Evolutionary conservation across 2,113 vertebrate genomes (phyloP), one percentile per base, ranked within the genome.

Genomic region (Cervus canadensis): DNA sequence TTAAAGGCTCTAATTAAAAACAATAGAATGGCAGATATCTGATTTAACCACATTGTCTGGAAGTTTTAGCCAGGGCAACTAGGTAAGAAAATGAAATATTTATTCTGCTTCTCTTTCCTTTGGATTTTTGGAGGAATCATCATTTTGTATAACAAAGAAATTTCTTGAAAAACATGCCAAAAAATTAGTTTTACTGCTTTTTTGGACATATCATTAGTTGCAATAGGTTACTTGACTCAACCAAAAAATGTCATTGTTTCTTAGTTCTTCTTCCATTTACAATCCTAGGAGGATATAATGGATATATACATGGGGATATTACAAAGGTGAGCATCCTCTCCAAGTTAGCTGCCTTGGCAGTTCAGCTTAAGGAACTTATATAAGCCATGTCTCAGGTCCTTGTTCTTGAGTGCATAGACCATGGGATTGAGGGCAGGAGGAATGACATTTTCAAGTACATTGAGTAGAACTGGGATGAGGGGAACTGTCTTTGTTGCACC

Each of bases 401-500:
- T 96, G 26, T 87, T 97, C 26, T 95, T 97, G 12, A 97, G 26
- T 4, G 88, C 67, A 45, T 95, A 97, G 5, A 96, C 96, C 78
- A 95, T 64, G 30, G 91, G 94, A 9, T 96, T 95, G 26, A 96
- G 50, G 3, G 84, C 57, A 56, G 91, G 96, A 7, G 94, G 94
- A 33, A 95, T 62, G 25, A 87, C 48, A 74, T 76, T 92, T 14
- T 91, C 57, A 17, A 97, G 28, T 8, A 97, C 87, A 4, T 89
- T 97, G 50, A 97, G 45, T 6, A 96, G 82, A 81, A 96, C 57
- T 4, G 87, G 92, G 21, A 98, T 88, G 5, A 96, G 16, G 5
- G 92, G 92, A 59, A 78, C 6, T 67, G 21, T 60, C 40, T 81
- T 82, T n/a, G 7, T 4, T 60, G 59, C 19, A 91, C 28, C n/a